These are phyloP conservation scores for Procapra przewalskii DNA, from an alignment of 2,113 vertebrate species.

Conservation along the genomic window DNA sequence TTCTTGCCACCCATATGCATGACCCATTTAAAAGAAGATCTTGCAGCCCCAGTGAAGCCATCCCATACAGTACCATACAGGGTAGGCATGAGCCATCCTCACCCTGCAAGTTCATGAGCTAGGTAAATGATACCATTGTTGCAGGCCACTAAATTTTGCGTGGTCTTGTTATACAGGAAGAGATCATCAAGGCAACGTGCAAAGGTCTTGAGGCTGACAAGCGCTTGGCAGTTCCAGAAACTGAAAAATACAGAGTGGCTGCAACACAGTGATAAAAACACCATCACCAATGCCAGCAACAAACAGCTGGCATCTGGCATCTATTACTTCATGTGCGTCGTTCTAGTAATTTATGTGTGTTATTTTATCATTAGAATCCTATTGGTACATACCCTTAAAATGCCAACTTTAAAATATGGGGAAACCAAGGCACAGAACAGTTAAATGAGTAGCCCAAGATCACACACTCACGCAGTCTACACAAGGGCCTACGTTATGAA, in stretches of 20 bases:
- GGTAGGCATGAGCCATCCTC: neutral
- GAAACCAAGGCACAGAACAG: neutral
- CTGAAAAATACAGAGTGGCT: neutral
- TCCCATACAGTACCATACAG: neutral
- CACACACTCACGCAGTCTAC: neutral
- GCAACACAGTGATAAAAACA: neutral
- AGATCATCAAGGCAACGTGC: neutral
- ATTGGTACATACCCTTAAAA: neutral
- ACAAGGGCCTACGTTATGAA: neutral
- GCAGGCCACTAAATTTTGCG: neutral
- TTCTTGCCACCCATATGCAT: neutral
- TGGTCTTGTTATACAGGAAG: neutral
- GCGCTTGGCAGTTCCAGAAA: slow-evolving; percentile 6
- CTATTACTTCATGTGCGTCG: neutral
- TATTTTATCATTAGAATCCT: neutral
- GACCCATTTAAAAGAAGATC: neutral
- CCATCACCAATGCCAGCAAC: neutral
- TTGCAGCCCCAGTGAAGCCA: neutral
- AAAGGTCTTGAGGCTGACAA: slow-evolving; percentile 12
- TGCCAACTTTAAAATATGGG: neutral
- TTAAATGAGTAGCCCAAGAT: neutral
- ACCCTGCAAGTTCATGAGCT: neutral
- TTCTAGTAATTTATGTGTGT: neutral
- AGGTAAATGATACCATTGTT: neutral
- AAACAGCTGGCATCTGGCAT: neutral